Conservation (phyloP, 1,140 invertebrate species). For the Bacillus rossius region DNA sequence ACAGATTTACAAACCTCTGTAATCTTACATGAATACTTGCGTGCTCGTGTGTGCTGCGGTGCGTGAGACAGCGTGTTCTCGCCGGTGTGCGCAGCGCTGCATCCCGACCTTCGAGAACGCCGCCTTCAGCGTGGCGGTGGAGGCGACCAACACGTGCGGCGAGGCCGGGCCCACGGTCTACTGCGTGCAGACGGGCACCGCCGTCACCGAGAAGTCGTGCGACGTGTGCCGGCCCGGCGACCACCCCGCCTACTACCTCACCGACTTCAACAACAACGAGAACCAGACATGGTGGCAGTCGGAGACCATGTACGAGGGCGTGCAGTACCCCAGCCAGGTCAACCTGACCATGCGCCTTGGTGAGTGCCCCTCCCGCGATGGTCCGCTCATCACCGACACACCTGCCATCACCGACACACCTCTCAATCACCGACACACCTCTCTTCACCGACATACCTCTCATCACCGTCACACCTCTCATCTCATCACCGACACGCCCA, state of each 20-base stretch:
- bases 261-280: constrained; percentile 84
- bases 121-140: constrained; percentile 80
- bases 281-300: constrained; percentile 98
- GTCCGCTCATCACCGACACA: too few relatives aligned
- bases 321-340: constrained; percentile 85
- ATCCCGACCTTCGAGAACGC: constrained; percentile 96
- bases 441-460: too few relatives aligned
- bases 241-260: constrained; percentile 76
- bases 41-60: too few relatives aligned
- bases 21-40: too few relatives aligned
- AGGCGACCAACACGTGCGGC: constrained; percentile 95
- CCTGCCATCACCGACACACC: too few relatives aligned
- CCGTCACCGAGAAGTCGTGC: constrained; percentile 53
- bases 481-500: too few relatives aligned
- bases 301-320: constrained; percentile 91
- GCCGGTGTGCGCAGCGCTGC: constrained; percentile 80
- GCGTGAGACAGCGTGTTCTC: too few relatives aligned
- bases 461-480: too few relatives aligned
- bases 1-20: too few relatives aligned
- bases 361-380: too few relatives aligned
- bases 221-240: constrained; percentile 52
- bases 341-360: constrained; percentile 88
- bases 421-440: too few relatives aligned
- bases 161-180: constrained; percentile 67
- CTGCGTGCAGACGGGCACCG: constrained; percentile 81